Base-by-base conservation (phyloP, 1,140 invertebrate genomes). In the Drosophila novamexicana region DNA sequence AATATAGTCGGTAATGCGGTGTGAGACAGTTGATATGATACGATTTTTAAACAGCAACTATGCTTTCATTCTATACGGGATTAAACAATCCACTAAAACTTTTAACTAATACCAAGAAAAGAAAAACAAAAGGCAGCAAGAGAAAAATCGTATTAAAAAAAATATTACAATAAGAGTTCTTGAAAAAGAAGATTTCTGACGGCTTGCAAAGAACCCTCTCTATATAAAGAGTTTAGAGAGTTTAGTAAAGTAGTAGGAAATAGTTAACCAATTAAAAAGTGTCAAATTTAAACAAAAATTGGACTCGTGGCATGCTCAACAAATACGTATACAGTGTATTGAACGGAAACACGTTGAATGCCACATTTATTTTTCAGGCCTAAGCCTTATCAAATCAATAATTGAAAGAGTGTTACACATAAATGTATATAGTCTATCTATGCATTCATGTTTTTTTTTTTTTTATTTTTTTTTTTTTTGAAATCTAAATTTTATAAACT, bases 401-500 rank as follows among this genome's bases (percentile, higher is more conserved):
- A 69, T 61, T 40, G 54, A 57, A 49, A 62, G 16, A 57, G 18
- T 74, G 66, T 68, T 68, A 75, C 40, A 67, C 52, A 65, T 67
- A 66, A 71, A 72, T 79, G 77, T 82, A 71, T 53, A 58, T 72
- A 76, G 54, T 66, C 49, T 80, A 66, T 81, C 67, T 42, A 22
- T 69, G 40, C 50, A 39, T 22, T 37, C n/a, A 36, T 49, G 56
- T 59, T 64, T 8, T 66, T 82, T 71, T 75, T 77, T 74, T 47
- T 3, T 49, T 8, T 44, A 12, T 71, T 82, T 79, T 65, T 81
- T 78, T 80, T 61, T 5, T 29, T 4, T 77, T 14, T 14, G 14
- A 47, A 74, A 64, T 22, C 56, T 49, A 83, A 83, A 80, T 84
- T 76, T 80, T 83, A 84, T 64, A 80, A 40, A 29, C 29, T 57